Percentiles rank a stretch among this genome's conserved stretches.
Conservation (phyloP, 2,113 vertebrate genomes). For the Vulpes vulpes region DNA sequence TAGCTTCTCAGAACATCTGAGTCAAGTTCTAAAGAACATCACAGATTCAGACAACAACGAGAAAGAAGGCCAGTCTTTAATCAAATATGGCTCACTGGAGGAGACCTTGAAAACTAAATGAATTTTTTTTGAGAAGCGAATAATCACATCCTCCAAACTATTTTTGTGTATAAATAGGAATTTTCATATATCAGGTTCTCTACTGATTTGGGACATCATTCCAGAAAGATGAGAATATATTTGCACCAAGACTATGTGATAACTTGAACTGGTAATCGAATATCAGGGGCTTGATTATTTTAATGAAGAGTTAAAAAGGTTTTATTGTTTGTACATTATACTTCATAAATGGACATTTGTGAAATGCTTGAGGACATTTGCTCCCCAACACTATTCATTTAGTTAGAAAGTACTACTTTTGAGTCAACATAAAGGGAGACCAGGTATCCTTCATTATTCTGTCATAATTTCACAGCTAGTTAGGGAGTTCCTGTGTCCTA, state of each 20-base stretch:
- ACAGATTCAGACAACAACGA: not conserved
- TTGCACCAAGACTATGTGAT: not conserved
- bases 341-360: not conserved
- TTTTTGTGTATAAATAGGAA: not conserved
- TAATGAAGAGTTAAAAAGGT: constrained; percentile 1
- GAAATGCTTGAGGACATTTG: not conserved
- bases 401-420: not conserved
- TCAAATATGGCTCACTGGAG: not conserved
- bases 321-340: not conserved
- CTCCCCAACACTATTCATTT: not conserved
- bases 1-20: not conserved
- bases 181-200: not conserved
- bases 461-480: not conserved
- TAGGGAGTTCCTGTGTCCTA: not conserved
- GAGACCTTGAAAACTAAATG: not conserved
- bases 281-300: not conserved
- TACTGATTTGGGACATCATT: not conserved
- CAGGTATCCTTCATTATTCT: not conserved
- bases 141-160: not conserved
- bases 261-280: not conserved
- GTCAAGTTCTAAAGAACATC: constrained; percentile 38
- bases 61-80: not conserved
- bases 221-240: not conserved
- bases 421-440: not conserved
- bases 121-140: not conserved